These are phyloP conservation scores for Endotricha flammealis DNA, from an alignment of 2,888 invertebrate genomes.

Conservation along the genomic window DNA sequence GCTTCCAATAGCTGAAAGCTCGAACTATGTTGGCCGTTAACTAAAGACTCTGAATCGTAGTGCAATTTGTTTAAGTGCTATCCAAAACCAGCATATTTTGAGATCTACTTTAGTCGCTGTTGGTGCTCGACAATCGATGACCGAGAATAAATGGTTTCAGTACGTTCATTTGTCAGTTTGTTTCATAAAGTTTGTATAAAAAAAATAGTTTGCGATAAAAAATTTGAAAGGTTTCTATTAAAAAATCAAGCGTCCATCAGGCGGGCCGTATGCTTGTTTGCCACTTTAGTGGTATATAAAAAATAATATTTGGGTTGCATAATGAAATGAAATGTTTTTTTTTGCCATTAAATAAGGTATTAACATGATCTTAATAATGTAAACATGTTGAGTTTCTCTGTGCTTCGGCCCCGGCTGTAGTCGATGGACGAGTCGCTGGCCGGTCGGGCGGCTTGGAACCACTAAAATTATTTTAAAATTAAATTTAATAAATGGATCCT, in stretches of 20 bases:
- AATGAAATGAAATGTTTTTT: no score
- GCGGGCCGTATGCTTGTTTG: neutral
- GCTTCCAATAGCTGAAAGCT: neutral
- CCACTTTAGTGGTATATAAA: neutral
- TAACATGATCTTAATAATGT: no score
- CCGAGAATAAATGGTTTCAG: neutral
- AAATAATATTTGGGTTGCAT: no score
- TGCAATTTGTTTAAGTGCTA: neutral
- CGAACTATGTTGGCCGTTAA: neutral
- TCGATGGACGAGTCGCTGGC: no score
- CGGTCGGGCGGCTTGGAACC: no score
- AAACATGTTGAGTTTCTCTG: no score
- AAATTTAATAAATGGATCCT: no score
- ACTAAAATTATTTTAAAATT: no score
- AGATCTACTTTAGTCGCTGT: neutral
- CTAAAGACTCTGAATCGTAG: neutral
- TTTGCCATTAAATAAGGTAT: no score
- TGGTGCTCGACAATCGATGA: neutral
- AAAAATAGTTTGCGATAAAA: no score
- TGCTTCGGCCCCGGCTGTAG: no score
- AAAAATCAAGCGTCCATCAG: neutral
- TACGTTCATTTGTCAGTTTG: neutral
- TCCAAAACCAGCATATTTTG: neutral
- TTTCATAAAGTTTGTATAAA: neutral
- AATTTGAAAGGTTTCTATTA: neutral